Conservation (phyloP, 2,797 vertebrate species). For the Taenioides sp. region DNA sequence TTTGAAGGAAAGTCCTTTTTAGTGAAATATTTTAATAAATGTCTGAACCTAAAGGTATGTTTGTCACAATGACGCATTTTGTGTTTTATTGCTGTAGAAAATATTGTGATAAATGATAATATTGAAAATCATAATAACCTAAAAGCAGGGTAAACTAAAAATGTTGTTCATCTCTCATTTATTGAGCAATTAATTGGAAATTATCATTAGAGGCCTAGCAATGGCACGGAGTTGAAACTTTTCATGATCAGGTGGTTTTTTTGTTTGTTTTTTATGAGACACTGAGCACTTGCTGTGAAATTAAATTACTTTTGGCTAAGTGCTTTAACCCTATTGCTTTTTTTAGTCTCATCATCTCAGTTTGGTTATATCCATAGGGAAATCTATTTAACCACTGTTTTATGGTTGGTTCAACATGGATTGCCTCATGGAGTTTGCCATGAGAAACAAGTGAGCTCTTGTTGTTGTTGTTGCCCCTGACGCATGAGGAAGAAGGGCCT, state of each 20-base stretch:
- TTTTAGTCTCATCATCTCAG: slow-evolving; percentile 18
- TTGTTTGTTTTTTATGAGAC: not conserved
- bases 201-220: not conserved
- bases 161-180: too few relatives aligned
- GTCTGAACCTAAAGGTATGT: not conserved
- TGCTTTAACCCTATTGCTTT: not conserved
- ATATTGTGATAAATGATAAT: too few relatives aligned
- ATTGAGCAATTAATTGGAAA: not conserved
- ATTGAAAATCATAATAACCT: too few relatives aligned
- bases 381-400: slow-evolving; percentile 48
- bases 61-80: not conserved
- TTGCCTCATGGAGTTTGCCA: slow-evolving; percentile 34
- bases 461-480: slow-evolving; percentile 15
- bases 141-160: too few relatives aligned
- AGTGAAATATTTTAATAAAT: not conserved
- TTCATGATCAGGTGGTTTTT: not conserved
- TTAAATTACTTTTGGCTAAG: not conserved
- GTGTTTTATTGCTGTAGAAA: not conserved
- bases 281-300: slow-evolving; percentile 17
- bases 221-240: not conserved
- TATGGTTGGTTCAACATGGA: slow-evolving; percentile 35
- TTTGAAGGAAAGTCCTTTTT: not conserved
- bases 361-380: slow-evolving; percentile 30
- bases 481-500: slow-evolving; percentile 16
- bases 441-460: slow-evolving; percentile 23